phyloP scores from a whole-genome alignment of 2,113 vertebrate genomes.

The Pholis gunnellus region DNA sequence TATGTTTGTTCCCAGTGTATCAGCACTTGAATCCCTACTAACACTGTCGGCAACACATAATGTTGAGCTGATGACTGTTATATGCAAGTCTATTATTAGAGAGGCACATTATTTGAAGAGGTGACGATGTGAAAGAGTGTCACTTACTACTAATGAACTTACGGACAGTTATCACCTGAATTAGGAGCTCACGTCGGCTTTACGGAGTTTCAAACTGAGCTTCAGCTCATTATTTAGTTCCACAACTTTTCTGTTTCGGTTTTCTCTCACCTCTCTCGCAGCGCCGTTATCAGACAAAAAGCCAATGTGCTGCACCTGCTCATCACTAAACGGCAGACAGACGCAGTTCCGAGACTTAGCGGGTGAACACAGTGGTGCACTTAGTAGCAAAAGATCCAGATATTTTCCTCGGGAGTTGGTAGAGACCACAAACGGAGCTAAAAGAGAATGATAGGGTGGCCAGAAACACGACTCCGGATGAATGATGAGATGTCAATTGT shows the following conservation, averaged over 20 bases:
- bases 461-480: background rate
- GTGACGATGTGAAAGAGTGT: background rate
- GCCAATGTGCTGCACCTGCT: background rate
- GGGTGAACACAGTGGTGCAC: background rate
- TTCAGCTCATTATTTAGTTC: background rate
- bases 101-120: background rate
- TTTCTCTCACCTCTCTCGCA: background rate
- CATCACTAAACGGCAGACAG: background rate
- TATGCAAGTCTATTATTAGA: constrained; percentile 10
- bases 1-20: background rate
- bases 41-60: background rate
- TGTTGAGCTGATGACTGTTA: constrained; percentile 25
- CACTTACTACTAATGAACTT: background rate
- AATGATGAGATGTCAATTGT: background rate
- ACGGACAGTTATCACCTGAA: background rate
- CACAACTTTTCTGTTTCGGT: background rate
- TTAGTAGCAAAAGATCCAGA: background rate
- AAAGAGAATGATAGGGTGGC: background rate
- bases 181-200: background rate
- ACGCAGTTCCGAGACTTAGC: background rate
- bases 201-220: background rate
- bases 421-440: background rate
- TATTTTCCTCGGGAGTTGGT: background rate
- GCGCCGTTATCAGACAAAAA: background rate
- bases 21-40: background rate